Conservation (phyloP, 2,113 vertebrate species). For the Tenrec ecaudatus region DNA sequence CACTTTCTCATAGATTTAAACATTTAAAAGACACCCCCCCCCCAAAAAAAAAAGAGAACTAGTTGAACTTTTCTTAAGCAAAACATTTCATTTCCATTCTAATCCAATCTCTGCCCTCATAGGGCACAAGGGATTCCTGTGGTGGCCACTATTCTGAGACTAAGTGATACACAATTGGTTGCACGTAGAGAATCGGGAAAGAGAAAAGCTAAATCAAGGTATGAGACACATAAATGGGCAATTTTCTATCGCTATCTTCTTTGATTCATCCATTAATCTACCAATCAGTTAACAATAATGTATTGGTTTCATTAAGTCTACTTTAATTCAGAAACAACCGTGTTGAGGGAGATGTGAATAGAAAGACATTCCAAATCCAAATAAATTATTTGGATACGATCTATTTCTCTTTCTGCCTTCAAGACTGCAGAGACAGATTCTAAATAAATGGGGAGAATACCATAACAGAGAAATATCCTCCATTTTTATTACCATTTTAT, state of each 20-base stretch:
- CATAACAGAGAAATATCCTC: background rate
- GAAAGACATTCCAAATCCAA: background rate
- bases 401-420: background rate
- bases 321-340: no score
- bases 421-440: background rate
- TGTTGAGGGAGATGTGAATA: no score
- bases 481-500: slow-evolving; percentile 14
- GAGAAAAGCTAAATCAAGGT: background rate
- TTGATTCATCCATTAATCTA: slow-evolving; percentile 11
- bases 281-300: background rate
- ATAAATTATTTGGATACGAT: background rate
- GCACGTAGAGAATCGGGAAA: background rate
- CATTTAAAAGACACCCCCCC: background rate
- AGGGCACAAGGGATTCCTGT: background rate
- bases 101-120: slow-evolving; percentile 10
- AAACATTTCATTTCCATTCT: background rate
- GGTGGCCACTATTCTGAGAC: background rate
- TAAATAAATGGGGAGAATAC: background rate
- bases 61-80: background rate
- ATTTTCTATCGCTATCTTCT: background rate
- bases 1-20: background rate
- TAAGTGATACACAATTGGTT: background rate
- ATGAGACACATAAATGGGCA: background rate
- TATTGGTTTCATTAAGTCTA: no score
- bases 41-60: background rate